Evolutionary conservation across 2,888 invertebrate species (phyloP), one percentile per base, ranked within the genome.

Genomic region (Sabellastarte sp.): DNA sequence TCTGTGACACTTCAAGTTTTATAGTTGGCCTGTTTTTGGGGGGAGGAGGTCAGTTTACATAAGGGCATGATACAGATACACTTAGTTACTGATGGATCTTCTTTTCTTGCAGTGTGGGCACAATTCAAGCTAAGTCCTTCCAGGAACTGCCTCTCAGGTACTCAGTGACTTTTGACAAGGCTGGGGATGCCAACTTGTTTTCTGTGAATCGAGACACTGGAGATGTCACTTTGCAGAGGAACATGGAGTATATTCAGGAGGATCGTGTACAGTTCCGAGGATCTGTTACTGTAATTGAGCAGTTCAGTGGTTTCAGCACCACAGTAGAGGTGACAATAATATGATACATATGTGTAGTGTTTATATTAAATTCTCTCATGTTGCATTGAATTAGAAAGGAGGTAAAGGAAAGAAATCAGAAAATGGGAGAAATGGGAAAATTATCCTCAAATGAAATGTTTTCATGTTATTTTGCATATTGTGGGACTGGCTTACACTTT

Each of bases 41-140:
- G 50, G 50, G 20, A 41, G 50, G 50, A 15, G 20, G 50, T 10
- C 50, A 10, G 20, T 41, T 41, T 41, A 41, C 20, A 15, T 41
- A 41, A 41, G 20, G 50, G 50, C 5, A 3, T 2, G 15, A 15
- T 3, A 41, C 31, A 26, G 3, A n/a, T n/a, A n/a, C n/a, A n/a
- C n/a, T n/a, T n/a, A n/a, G n/a, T n/a, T n/a, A n/a, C n/a, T n/a
- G n/a, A n/a, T n/a, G n/a, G n/a, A n/a, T n/a, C n/a, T n/a, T n/a
- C n/a, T 26, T 60, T 26, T 30, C 28, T 33, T 33, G 20, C 62
- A 68, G 68, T 3, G 62, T 66, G 5, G 60, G 31, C 10, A 32
- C 3, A 33, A 60, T 68, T 3, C 28, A 50, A 4, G 61, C 63
- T 41, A 61, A 62, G 59, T 68, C 68, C 28, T 66, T 66, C 61